Percentiles rank a stretch among this genome's conserved stretches.
These are phyloP conservation scores for Odontothrips loti DNA, from an alignment of 2,888 invertebrate species.

Conservation along the genomic window DNA sequence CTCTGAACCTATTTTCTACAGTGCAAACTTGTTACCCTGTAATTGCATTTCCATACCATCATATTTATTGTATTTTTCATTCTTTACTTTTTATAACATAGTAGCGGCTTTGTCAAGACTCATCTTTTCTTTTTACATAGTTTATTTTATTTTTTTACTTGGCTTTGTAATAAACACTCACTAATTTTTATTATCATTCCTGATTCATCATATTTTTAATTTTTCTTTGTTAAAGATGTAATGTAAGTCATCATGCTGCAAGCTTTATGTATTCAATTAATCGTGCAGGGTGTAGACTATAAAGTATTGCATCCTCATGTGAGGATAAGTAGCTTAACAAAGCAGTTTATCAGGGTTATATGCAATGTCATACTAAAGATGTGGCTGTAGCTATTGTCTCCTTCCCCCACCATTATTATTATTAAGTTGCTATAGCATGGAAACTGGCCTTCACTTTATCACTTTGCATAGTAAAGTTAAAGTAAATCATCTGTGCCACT, in stretches of 20 bases:
- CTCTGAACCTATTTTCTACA: background rate
- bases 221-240: background rate
- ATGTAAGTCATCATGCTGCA: background rate
- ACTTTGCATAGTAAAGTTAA: too few species aligned
- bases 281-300: background rate
- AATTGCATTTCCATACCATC: background rate
- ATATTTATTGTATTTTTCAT: background rate
- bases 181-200: background rate
- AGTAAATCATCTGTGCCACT: too few species aligned
- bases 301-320: background rate
- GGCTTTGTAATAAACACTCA: background rate
- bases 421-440: too few species aligned
- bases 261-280: background rate
- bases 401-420: too few species aligned
- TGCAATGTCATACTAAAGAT: too few species aligned
- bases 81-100: background rate
- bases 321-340: too few species aligned
- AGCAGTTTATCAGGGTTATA: too few species aligned
- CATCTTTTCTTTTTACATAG: slow-evolving; percentile 1
- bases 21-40: background rate
- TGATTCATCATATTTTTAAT: background rate
- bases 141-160: slow-evolving; percentile 26
- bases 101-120: background rate
- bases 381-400: too few species aligned
- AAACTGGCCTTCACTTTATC: too few species aligned